phyloP scores from a whole-genome alignment of 23 tunicate species.

The Ascidia mentula region DNA sequence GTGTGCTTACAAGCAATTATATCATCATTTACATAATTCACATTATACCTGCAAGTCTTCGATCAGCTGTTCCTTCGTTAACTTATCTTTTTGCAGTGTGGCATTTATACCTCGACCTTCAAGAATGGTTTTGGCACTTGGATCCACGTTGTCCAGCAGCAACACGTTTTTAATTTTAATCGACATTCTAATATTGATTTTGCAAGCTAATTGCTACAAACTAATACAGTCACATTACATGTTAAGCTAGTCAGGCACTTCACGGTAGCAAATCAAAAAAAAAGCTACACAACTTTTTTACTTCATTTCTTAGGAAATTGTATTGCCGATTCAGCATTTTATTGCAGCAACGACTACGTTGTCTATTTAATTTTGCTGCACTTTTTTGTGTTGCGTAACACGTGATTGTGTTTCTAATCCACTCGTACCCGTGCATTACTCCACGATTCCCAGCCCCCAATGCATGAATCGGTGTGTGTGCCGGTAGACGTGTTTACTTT shows the following conservation, averaged over 20 bases:
- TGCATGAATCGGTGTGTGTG: neutral
- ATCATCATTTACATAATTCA: too few species aligned
- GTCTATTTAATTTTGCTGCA: neutral
- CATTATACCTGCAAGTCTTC: conserved; percentile 62
- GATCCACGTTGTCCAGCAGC: conserved; percentile 90
- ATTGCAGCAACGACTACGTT: too few species aligned
- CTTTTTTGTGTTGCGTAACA: too few species aligned
- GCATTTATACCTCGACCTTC: conserved; percentile 79
- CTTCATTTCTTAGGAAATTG: too few species aligned
- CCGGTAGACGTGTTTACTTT: neutral
- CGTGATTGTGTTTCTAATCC: neutral
- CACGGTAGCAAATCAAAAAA: too few species aligned
- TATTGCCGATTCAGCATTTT: too few species aligned
- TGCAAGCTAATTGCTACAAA: too few species aligned
- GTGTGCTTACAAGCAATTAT: too few species aligned
- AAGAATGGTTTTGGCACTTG: conserved; percentile 65
- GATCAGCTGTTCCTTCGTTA: conserved; percentile 46
- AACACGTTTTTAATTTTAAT: conserved; percentile 67
- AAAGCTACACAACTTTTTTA: too few species aligned
- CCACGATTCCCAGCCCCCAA: neutral
- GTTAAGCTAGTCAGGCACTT: too few species aligned
- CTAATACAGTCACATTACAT: too few species aligned
- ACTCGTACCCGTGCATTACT: neutral
- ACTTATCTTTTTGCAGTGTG: conserved; percentile 71
- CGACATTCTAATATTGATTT: conserved; percentile 36